Base-by-base conservation (phyloP, 37 sponge, comb jelly and placozoan species). In the Aplysina aerophoba region DNA sequence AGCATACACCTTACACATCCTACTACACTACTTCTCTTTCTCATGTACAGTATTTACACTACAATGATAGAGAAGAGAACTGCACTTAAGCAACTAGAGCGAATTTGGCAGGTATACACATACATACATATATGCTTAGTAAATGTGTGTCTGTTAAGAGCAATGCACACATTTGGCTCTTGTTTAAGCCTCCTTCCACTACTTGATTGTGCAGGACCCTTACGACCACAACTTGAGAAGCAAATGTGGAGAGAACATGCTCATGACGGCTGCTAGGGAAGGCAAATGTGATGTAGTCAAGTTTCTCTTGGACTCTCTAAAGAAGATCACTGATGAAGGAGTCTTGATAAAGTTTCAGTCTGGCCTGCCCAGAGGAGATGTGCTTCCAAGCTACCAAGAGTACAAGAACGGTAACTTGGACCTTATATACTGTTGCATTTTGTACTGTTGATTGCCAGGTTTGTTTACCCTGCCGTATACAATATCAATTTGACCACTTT, bases 191-290 rank as follows among this genome's bases (percentile, higher is more conserved):
- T 28, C 1, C 4, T 69, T 17, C 27, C 11, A 27, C 34, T 31
- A 69, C 6, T 1, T 4, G 4, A 30, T 30, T 35, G 11, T 69
- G 1, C 44, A 75, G 78, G 78, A 75, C 22, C 78, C 78, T 1
- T 75, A 44, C 41, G 78, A 75, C 78, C 78, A 75, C 78, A 75
- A 75, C 78, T 36, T 75, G 14, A 30, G 78, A n/a, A 50, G 24
- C n/a, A 37, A 1, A 25, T 24, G 41, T 75, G 78, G 78, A 21
- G 78, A 75, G 13, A 36, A n/a, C 25, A 36, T 75, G 37, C 21
- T 75, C 12, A 75, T 75, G 78, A 36, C 41, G 54, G 78, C 78
- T 53, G 53, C 53, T 36, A 50, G 37, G 4, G 17, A 1, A 40
- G 78, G 54, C 4, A 75, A 44, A 50, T 13, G n/a, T 31, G 37